Base-by-base conservation (phyloP, 1,140 invertebrate genomes). In the Ceratina japonica region DNA sequence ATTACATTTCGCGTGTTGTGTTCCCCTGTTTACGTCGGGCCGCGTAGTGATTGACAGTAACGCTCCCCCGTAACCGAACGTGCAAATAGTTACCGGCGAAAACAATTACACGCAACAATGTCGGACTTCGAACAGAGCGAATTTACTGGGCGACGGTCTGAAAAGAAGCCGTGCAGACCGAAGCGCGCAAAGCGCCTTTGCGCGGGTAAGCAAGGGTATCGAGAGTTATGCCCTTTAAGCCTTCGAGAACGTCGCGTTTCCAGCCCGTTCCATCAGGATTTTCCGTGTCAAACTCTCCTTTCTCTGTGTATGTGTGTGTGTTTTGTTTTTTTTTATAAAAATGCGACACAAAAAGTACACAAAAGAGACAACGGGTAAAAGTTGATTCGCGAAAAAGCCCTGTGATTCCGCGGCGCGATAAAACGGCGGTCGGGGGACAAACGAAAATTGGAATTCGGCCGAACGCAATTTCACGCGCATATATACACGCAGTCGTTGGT, bases 41-140 rank as follows among this genome's bases (percentile, higher is more conserved):
- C 52, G 5, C 66, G 37, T 15, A 56, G 54, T 44, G 54, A 16
- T 56, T 20, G 20, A 56, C 54, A 18, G n/a, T 8, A 5, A 54
- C 3, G 31, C n/a, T 49, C 10, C 7, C 20, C 3, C 22, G 13
- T 54, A 74, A 75, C 56, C 56, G 51, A 16, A 27, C 22, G 15
- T 16, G 24, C 51, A 58, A 66, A 75, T 75, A 68, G 54, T 75
- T 75, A 68, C 22, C 31, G n/a, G 18, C 27, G 4, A 52, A 56
- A 54, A 75, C 62, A 66, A 58, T 74, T 63, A 54, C 27, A 15
- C 51, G 62, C 31, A 13, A n/a, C 27, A 58, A 58, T 51, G 20
- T 66, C 20, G 15, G 44, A 31, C 18, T 73, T 31, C 27, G 27
- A 13, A 3, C 18, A 27, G 20, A 20, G 52, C 5, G n/a, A 73